Evolutionary conservation across 2,797 vertebrate genomes (phyloP).

Genomic region (Sebastiscus tertius): DNA sequence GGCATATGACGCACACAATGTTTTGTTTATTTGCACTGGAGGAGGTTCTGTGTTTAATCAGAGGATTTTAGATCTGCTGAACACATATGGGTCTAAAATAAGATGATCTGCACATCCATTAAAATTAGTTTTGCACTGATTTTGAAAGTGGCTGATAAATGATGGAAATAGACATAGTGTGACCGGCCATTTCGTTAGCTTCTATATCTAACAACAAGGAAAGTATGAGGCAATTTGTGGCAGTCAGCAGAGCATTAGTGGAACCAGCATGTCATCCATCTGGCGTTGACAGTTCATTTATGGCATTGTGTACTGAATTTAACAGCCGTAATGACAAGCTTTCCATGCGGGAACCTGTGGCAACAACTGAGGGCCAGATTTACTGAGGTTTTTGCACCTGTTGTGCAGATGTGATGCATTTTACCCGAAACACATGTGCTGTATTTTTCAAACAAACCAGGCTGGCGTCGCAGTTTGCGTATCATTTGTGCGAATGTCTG

Average conservation of each 20-base stretch:
- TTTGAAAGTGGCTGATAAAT: constrained; percentile 22
- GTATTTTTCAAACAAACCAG: neutral
- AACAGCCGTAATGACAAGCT: constrained; percentile 34
- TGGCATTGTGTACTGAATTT: constrained; percentile 18
- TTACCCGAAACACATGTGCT: neutral
- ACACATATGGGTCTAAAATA: neutral
- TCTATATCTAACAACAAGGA: constrained; percentile 26
- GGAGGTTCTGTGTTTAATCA: constrained; percentile 1
- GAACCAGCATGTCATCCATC: constrained; percentile 34
- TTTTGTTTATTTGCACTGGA: neutral
- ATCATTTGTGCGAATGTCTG: neutral
- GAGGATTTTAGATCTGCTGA: neutral
- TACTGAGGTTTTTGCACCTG: neutral
- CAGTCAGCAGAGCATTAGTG: constrained; percentile 26
- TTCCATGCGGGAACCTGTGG: neutral
- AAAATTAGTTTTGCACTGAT: neutral
- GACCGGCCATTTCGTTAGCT: constrained; percentile 28
- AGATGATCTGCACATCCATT: neutral
- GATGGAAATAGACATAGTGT: constrained; percentile 14
- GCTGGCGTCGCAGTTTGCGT: too few relatives aligned
- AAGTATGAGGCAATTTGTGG: constrained; percentile 35
- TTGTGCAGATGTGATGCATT: neutral
- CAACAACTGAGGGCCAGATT: neutral
- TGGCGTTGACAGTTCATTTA: constrained; percentile 51
- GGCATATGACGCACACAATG: neutral